Conservation (phyloP, 1,140 invertebrate genomes). For the Camponotus vicinus region DNA sequence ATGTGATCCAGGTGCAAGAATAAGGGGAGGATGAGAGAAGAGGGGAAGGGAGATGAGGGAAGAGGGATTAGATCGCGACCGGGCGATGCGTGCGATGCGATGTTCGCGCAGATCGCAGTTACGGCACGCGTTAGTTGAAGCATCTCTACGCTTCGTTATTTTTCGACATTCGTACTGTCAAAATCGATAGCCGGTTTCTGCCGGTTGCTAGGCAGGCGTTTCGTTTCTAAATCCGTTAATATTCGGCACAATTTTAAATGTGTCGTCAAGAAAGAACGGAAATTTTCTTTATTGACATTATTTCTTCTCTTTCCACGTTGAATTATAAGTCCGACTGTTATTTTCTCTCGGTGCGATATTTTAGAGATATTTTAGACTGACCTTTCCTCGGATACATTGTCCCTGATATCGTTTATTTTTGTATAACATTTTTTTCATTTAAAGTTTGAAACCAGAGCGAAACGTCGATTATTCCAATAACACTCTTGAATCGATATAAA, state of each 20-base stretch:
- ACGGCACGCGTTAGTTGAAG: conserved; percentile 46
- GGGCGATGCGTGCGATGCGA: conserved; percentile 39
- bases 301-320: background rate
- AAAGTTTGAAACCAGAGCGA: conserved; percentile 10
- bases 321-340: background rate
- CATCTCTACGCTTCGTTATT: conserved; percentile 30
- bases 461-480: background rate
- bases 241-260: conserved; percentile 2
- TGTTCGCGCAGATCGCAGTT: conserved; percentile 57
- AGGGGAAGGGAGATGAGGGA: background rate
- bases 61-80: conserved; percentile 16
- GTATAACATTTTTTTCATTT: conserved; percentile 17
- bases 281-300: conserved; percentile 20
- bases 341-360: conserved; percentile 21
- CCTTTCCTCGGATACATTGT: conserved; percentile 24
- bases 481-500: background rate
- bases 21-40: conserved; percentile 45
- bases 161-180: background rate
- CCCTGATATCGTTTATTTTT: conserved; percentile 41
- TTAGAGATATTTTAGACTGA: conserved; percentile 44
- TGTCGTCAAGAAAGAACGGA: background rate
- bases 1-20: conserved; percentile 73
- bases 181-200: conserved; percentile 27
- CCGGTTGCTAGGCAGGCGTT: conserved; percentile 8
- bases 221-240: conserved; percentile 11